Evolutionary conservation across 2,888 invertebrate species (phyloP).

Genomic region (Rhorus exstirpatorius): DNA sequence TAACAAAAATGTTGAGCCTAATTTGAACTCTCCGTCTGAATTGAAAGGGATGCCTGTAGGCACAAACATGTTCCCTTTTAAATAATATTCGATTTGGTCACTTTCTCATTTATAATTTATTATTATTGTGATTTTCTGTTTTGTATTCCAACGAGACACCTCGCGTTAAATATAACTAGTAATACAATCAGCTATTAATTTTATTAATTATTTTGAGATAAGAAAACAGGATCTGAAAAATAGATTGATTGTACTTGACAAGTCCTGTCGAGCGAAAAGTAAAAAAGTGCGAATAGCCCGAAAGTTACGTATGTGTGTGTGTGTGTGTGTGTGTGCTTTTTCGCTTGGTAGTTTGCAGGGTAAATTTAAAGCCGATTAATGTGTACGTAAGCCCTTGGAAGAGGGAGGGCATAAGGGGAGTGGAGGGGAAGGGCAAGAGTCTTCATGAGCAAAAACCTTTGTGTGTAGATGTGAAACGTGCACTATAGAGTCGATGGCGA

Average conservation of each 20-base stretch:
- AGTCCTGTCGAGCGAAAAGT: neutral
- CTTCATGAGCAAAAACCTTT: neutral
- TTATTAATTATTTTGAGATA: neutral
- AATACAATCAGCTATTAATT: too few species aligned
- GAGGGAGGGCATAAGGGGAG: conserved; percentile 6
- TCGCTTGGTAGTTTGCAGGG: neutral
- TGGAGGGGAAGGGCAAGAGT: neutral
- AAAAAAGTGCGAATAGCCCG: conserved; percentile 7
- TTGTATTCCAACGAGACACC: too few species aligned
- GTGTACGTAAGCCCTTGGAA: conserved; percentile 73
- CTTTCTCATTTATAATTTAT: too few species aligned
- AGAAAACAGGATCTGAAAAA: neutral
- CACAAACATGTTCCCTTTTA: too few species aligned
- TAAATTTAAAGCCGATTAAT: conserved; percentile 78
- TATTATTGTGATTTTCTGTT: too few species aligned
- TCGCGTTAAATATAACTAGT: neutral
- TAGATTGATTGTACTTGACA: conserved; percentile 21
- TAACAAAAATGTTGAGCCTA: too few species aligned
- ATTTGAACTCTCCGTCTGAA: too few species aligned
- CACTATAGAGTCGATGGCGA: conserved; percentile 1
- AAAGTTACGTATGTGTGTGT: conserved; percentile 6
- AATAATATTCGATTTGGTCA: too few species aligned
- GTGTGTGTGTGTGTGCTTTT: conserved; percentile 24
- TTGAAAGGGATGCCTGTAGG: too few species aligned
- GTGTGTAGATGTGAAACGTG: conserved; percentile 8